Percentiles rank a stretch among this genome's conserved stretches.
Conservation (phyloP, 2,888 invertebrate genomes). For the Gonocerus acuteangulatus region DNA sequence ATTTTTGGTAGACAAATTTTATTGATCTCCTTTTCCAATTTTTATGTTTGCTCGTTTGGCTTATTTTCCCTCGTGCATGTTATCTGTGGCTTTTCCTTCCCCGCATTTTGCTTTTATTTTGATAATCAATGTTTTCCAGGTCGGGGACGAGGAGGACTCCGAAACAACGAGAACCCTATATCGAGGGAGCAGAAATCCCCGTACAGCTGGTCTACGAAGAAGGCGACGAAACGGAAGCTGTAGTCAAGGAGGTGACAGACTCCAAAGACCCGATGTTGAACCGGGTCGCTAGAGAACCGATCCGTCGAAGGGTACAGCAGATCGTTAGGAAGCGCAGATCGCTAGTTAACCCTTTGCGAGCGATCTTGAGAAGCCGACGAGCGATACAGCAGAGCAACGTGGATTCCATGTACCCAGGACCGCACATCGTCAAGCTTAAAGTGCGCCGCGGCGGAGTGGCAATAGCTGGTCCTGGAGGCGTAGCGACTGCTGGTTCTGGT, state of each 20-base stretch:
- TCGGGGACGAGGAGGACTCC: no score
- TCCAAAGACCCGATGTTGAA: background rate
- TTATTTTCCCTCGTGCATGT: no score
- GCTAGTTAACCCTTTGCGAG: conserved; percentile 20
- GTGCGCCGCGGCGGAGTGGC: conserved; percentile 70
- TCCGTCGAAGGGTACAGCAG: conserved; percentile 26
- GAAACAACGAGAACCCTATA: conserved; percentile 4
- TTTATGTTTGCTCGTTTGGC: no score
- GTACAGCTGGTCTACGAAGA: conserved; percentile 25
- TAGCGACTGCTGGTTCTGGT: conserved; percentile 69
- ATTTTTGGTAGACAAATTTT: no score
- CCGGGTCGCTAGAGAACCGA: background rate
- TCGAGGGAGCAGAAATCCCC: conserved; percentile 25
- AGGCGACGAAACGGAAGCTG: conserved; percentile 23
- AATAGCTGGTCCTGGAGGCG: conserved; percentile 73
- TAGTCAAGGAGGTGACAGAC: conserved; percentile 19
- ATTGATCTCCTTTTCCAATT: no score
- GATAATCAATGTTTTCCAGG: no score
- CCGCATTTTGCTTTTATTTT: no score
- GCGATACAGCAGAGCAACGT: background rate
- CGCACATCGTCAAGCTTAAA: conserved; percentile 46
- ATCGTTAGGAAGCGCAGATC: background rate
- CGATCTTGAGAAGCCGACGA: conserved; percentile 47
- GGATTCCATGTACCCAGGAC: conserved; percentile 28
- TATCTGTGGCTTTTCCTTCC: no score